Percentiles rank a stretch among this genome's conserved stretches.
These are phyloP conservation scores for Agraylea sexmaculata DNA, from an alignment of 1,140 invertebrate genomes.

Conservation along the genomic window DNA sequence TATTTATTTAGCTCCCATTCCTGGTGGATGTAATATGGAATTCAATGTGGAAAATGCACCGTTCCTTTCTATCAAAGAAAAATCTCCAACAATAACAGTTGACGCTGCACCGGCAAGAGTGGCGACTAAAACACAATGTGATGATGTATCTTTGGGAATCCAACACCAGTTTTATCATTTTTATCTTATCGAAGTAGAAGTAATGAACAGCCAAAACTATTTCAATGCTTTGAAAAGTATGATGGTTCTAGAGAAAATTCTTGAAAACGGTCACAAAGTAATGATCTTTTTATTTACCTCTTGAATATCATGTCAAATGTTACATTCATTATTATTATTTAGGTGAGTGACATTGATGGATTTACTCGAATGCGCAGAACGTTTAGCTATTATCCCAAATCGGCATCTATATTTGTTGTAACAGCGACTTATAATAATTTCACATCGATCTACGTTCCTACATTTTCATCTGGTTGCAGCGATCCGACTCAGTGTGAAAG, in stretches of 20 bases:
- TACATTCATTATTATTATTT: conserved; percentile 13
- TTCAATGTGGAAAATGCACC: conserved; percentile 51
- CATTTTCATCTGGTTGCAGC: conserved; percentile 51
- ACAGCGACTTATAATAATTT: conserved; percentile 39
- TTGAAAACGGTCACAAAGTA: conserved; percentile 45
- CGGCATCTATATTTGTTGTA: conserved; percentile 48
- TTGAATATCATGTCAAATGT: conserved; percentile 12
- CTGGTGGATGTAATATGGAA: conserved; percentile 67
- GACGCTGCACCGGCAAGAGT: conserved; percentile 45
- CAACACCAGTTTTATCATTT: conserved; percentile 50
- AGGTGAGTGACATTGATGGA: conserved; percentile 24
- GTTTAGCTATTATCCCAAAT: conserved; percentile 51
- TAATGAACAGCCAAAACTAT: conserved; percentile 43
- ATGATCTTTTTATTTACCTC: conserved; percentile 19
- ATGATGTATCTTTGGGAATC: conserved; percentile 29
- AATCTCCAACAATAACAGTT: conserved; percentile 42
- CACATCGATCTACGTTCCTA: conserved; percentile 53
- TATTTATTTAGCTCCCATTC: conserved; percentile 51
- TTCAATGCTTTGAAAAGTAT: conserved; percentile 50
- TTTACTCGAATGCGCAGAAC: conserved; percentile 32
- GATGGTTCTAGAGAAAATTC: conserved; percentile 46
- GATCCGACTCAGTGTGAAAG: conserved; percentile 34
- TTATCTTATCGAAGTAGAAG: conserved; percentile 47
- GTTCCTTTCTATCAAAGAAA: conserved; percentile 43
- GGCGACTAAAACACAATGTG: conserved; percentile 21